Evolutionary conservation across 1,140 invertebrate genomes (phyloP), one percentile per base, ranked within the genome.

Genomic region (Bradynema listronoti): DNA sequence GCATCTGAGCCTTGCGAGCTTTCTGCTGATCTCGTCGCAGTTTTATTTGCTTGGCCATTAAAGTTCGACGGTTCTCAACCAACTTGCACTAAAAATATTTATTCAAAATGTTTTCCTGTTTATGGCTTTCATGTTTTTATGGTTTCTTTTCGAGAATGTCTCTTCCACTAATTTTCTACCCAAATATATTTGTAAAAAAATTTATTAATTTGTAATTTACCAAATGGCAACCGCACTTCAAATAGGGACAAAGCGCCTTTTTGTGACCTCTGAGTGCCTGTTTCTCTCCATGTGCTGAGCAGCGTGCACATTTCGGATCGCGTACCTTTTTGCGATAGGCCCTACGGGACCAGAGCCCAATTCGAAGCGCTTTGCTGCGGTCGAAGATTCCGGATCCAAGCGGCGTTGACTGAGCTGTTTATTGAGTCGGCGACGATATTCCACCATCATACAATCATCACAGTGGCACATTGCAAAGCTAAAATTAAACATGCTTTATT

Each of bases 11-110:
- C 25, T 41, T 19, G 11, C 61, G 53, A 9, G 66, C 69, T 33
- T 73, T 69, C 29, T 72, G 65, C 42, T 70, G 68, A 47, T 71
- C 41, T 4, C 68, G 57, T 16, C 68, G 52, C 33, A 70, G 30
- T 19, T 72, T 72, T 27, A 70, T 70, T 58, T 70, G 68, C 19
- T 46, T 55, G 9, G 68, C 68, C 68, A 70, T 70, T 24, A 70
- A 32, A 9, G 30, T 30, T 22, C 68, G 61, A 16, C 69, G 42
- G 5, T 69, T 46, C 46, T 72, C 68, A n/a, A 70, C 68, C 22
- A 70, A 57, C 52, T 27, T 32, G 47, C 68, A 70, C 61, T 68
- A 45, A 36, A 66, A 66, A 24, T 30, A 55, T 50, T 16, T 34
- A 50, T 55, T 11, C 52, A 3, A 4, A 2, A 55, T 3, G 2